phyloP scores from a whole-genome alignment of 1,140 invertebrate genomes.

The Antheraea mylitta region DNA sequence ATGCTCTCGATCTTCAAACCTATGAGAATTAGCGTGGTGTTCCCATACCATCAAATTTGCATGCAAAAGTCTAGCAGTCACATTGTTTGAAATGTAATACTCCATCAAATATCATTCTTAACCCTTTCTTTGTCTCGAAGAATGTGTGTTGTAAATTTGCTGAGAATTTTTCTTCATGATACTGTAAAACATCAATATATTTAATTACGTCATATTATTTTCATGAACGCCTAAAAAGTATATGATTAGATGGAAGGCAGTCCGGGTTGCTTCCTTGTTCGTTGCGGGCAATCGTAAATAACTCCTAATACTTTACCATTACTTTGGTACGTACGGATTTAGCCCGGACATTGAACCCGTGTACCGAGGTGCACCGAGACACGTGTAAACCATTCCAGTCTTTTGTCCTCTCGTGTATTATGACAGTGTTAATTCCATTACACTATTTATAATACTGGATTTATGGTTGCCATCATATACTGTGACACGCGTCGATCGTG shows the following conservation, averaged over 20 bases:
- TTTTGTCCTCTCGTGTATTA: slow-evolving; percentile 20
- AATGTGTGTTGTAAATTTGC: no score
- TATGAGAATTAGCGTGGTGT: no score
- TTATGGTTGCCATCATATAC: background rate
- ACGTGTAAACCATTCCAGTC: slow-evolving; percentile 18
- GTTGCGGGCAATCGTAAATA: slow-evolving; percentile 48
- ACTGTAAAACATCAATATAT: no score
- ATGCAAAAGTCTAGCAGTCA: no score
- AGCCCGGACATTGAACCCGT: slow-evolving; percentile 49
- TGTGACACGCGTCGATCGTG: background rate
- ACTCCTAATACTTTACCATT: slow-evolving; percentile 40
- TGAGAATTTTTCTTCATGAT: no score
- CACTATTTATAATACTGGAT: background rate
- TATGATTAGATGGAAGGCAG: background rate
- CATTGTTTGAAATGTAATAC: no score
- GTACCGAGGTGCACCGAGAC: slow-evolving; percentile 35
- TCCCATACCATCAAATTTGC: no score
- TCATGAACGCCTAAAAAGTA: background rate
- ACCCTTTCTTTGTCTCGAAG: no score
- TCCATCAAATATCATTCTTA: no score
- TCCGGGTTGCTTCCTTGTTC: background rate
- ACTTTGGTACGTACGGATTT: slow-evolving; percentile 45
- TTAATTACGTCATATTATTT: no score
- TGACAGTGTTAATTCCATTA: slow-evolving; percentile 8
- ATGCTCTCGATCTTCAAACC: no score